Percentiles rank a stretch among this genome's conserved stretches.
Conservation (phyloP, 2,113 vertebrate genomes). For the Tupaia chinensis region DNA sequence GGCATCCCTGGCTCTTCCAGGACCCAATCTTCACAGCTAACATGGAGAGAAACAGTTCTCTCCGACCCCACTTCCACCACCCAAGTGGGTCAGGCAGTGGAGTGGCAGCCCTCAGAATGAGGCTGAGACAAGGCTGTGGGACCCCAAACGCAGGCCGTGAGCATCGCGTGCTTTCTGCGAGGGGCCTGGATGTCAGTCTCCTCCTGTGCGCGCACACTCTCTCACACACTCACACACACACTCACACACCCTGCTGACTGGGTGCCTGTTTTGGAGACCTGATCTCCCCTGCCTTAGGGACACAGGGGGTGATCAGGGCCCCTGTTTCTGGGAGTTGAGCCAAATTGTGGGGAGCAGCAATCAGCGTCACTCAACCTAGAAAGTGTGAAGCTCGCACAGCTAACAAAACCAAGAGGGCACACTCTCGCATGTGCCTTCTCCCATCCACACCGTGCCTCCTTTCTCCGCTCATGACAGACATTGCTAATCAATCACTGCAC, state of each 20-base stretch:
- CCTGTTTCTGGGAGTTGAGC: not conserved
- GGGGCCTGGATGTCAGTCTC: not conserved
- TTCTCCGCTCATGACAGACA: not conserved
- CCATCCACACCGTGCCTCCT: too few relatives aligned
- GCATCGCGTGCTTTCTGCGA: not conserved
- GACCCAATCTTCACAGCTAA: not conserved
- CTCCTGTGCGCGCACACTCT: not conserved
- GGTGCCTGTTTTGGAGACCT: not conserved
- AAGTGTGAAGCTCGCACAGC: not conserved
- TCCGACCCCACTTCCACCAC: not conserved
- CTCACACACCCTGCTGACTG: not conserved
- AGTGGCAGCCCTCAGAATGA: not conserved
- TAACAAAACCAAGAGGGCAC: not conserved
- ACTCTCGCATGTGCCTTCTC: accelerated
- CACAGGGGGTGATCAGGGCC: not conserved
- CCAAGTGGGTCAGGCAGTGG: too few relatives aligned
- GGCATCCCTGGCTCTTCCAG: not conserved
- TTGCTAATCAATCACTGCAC: not conserved
- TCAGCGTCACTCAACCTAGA: not conserved
- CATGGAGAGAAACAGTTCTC: not conserved
- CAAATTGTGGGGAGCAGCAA: not conserved
- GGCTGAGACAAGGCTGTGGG: not conserved
- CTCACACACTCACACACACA: too few relatives aligned
- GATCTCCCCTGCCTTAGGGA: not conserved
- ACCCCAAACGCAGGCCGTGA: not conserved